Evolutionary conservation across 2,113 vertebrate species (phyloP).

Genomic region (Nerophis lumbriciformis): DNA sequence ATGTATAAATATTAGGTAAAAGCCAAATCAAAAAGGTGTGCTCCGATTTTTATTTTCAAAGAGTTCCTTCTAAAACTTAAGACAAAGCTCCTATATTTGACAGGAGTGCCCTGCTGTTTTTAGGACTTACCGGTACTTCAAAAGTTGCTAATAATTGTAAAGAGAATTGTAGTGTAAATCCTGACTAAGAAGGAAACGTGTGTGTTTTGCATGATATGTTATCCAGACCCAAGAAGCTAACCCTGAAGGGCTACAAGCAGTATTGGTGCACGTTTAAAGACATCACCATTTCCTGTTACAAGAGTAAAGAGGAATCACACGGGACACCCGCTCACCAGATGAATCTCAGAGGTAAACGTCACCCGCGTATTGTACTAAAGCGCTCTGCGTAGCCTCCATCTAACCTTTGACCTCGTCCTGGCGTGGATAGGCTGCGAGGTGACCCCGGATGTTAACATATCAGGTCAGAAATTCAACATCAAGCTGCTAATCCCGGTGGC

Average conservation of each 20-base stretch:
- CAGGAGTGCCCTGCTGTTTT: too few relatives aligned
- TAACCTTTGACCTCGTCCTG: slow-evolving; percentile 24
- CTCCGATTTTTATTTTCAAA: too few relatives aligned
- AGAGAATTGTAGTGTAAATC: too few relatives aligned
- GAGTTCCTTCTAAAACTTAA: too few relatives aligned
- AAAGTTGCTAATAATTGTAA: neutral
- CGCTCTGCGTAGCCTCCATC: neutral
- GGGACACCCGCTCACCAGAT: slow-evolving; percentile 92
- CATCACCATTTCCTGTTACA: slow-evolving; percentile 97
- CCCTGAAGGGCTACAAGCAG: slow-evolving; percentile 95
- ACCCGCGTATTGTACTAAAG: neutral
- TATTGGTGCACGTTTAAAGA: slow-evolving; percentile 99
- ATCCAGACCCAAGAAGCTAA: slow-evolving; percentile 93
- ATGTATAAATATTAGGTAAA: too few relatives aligned
- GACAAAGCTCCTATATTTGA: too few relatives aligned
- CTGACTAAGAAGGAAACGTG: too few relatives aligned
- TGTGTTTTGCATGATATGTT: slow-evolving; percentile 7
- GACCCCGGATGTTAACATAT: slow-evolving; percentile 98
- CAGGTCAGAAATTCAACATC: slow-evolving; percentile 98
- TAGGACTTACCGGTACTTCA: too few relatives aligned
- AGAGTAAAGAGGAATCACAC: slow-evolving; percentile 93
- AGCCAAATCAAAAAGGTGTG: too few relatives aligned
- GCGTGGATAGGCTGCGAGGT: slow-evolving; percentile 87
- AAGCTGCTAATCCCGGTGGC: slow-evolving; percentile 96
- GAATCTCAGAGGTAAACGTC: slow-evolving; percentile 88